These are phyloP conservation scores for Lamellibrachia satsuma DNA, from an alignment of 2,888 invertebrate genomes.

Conservation along the genomic window DNA sequence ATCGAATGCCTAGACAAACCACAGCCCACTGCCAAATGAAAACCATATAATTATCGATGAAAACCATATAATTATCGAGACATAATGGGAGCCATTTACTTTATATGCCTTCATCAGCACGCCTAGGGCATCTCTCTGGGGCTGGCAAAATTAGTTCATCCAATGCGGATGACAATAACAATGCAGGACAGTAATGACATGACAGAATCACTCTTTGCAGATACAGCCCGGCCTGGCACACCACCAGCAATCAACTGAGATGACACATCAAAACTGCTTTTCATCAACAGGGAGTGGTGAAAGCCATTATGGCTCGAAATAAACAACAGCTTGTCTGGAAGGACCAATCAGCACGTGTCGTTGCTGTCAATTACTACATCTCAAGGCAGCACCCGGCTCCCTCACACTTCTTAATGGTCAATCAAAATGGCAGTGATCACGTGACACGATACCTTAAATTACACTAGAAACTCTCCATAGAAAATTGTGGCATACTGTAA, in stretches of 20 bases:
- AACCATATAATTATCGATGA: background rate
- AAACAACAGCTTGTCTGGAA: background rate
- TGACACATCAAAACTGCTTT: background rate
- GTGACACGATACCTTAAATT: background rate
- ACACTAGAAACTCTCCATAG: background rate
- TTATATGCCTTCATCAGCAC: conserved; percentile 1
- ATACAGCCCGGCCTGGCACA: background rate
- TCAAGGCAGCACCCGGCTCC: background rate
- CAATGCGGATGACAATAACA: background rate
- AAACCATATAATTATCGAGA: background rate
- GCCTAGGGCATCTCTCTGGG: background rate
- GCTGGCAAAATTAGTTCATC: background rate
- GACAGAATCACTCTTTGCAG: background rate
- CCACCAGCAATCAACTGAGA: background rate
- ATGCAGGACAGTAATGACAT: background rate
- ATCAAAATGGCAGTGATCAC: background rate
- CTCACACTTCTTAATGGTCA: background rate
- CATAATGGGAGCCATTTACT: background rate
- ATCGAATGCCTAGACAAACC: background rate
- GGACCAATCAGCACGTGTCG: background rate
- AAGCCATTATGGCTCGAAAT: background rate
- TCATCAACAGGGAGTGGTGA: background rate
- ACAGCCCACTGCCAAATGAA: background rate
- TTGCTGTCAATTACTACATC: background rate
- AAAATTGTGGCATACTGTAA: background rate